Conservation (phyloP, 2,888 invertebrate species). For the Oasisia sp. region DNA sequence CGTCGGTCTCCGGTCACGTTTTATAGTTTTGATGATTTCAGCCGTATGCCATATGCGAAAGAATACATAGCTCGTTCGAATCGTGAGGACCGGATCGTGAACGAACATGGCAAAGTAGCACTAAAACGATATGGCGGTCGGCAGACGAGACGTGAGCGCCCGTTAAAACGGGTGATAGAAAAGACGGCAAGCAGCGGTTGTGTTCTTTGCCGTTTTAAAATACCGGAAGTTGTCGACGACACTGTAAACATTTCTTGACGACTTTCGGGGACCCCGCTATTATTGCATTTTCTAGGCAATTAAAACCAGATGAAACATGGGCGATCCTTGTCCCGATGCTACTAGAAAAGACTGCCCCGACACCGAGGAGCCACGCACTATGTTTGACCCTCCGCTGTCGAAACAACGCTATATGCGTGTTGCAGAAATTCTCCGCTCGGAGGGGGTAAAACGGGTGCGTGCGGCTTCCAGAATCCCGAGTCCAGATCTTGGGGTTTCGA, state of each 20-base stretch:
- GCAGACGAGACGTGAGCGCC: too few relatives aligned
- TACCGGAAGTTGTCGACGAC: background rate
- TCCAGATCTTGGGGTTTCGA: too few relatives aligned
- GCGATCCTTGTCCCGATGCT: background rate
- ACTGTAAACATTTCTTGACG: background rate
- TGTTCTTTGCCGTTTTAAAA: background rate
- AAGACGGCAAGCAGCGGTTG: background rate
- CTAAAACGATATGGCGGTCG: background rate
- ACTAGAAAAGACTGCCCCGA: background rate
- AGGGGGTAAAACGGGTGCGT: background rate
- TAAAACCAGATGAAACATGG: background rate
- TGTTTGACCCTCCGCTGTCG: conserved; percentile 3
- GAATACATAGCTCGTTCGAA: too few relatives aligned
- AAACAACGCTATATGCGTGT: background rate
- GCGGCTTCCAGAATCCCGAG: background rate
- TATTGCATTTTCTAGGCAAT: background rate
- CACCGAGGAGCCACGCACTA: background rate
- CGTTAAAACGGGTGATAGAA: background rate
- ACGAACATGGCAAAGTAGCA: too few relatives aligned
- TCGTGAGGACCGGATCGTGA: too few relatives aligned
- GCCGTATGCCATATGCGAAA: too few relatives aligned
- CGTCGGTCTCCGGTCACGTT: too few relatives aligned
- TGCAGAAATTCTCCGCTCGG: background rate
- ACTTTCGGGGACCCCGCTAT: background rate
- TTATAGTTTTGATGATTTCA: too few relatives aligned